phyloP scores from a whole-genome alignment of 1,140 invertebrate genomes.

The Holcopasites calliopsidis region DNA sequence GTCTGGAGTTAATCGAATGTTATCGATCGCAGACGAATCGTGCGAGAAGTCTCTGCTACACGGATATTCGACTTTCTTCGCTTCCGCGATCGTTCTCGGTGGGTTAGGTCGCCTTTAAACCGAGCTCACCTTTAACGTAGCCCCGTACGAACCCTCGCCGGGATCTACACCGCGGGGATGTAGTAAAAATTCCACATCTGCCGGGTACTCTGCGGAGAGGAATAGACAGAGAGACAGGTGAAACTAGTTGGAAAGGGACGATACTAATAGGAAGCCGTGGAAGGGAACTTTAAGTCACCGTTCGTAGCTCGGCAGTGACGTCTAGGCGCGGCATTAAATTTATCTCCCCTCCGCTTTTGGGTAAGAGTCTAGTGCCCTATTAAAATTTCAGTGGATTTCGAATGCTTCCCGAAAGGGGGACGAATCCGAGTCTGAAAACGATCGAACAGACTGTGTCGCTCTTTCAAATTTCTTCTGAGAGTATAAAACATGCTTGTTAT shows the following conservation, averaged over 20 bases:
- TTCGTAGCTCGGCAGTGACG: constrained; percentile 34
- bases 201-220: constrained; percentile 33
- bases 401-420: background rate
- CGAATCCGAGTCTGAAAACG: background rate
- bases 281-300: constrained; percentile 28
- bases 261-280: constrained; percentile 18
- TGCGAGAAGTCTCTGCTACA: too few species aligned
- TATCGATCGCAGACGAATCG: too few species aligned
- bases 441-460: background rate
- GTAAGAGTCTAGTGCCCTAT: background rate
- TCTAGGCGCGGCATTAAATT: constrained; percentile 28
- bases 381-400: constrained; percentile 20
- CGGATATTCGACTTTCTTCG: background rate
- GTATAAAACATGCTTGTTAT: too few species aligned
- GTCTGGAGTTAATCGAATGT: too few species aligned
- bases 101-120: constrained; percentile 63
- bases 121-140: constrained; percentile 64
- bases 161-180: constrained; percentile 53
- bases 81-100: background rate
- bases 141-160: constrained; percentile 61
- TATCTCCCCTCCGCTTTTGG: constrained; percentile 30
- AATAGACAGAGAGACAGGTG: background rate
- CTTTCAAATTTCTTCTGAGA: too few species aligned
- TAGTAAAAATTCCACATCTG: constrained; percentile 72
- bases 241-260: constrained; percentile 8